phyloP scores from a whole-genome alignment of 2,888 invertebrate genomes.

The Idaea dimidiata region DNA sequence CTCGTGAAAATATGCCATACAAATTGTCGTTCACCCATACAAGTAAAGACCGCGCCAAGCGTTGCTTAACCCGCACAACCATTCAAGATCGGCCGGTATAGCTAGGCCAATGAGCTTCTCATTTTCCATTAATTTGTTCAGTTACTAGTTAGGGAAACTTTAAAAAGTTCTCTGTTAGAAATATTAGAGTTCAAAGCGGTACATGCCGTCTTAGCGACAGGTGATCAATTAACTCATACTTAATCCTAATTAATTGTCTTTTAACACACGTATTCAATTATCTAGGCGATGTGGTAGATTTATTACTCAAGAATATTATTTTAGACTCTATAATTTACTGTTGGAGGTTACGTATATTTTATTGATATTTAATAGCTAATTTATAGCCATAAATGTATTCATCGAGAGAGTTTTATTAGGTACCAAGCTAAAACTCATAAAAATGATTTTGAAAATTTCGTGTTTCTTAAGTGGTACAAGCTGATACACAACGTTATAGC shows the following conservation, averaged over 20 bases:
- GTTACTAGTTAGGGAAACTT: not conserved
- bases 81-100: no score
- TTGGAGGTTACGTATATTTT: not conserved
- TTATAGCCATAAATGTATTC: not conserved
- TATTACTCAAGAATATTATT: constrained; percentile 35
- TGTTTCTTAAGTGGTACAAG: not conserved
- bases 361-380: constrained; percentile 1
- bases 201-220: constrained; percentile 48
- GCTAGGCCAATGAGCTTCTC: no score
- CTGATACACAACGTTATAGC: not conserved
- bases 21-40: no score
- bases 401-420: not conserved
- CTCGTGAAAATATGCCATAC: no score
- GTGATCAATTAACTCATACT: constrained; percentile 62
- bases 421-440: not conserved
- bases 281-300: constrained; percentile 57
- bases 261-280: constrained; percentile 75
- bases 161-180: not conserved
- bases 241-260: constrained; percentile 76
- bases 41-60: no score
- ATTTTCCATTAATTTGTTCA: not conserved
- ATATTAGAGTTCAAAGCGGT: constrained; percentile 38
- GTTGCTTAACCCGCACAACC: no score
- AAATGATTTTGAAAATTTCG: not conserved
- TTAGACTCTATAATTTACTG: constrained; percentile 26